phyloP scores from a whole-genome alignment of 2,888 invertebrate species.

The Apeira syringaria region DNA sequence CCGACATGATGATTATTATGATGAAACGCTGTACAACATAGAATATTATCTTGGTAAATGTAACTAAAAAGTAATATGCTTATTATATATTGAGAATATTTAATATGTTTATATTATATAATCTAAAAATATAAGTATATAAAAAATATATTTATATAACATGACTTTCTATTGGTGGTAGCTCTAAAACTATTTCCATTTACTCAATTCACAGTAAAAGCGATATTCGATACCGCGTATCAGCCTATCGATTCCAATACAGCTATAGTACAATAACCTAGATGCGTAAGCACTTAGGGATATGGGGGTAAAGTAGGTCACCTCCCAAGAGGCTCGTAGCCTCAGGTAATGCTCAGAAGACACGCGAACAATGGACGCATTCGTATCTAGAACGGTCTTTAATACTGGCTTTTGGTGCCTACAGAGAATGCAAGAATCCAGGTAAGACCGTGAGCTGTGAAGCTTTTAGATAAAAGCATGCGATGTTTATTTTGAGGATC shows the following conservation, averaged over 20 bases:
- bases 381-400: conserved; percentile 43
- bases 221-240: conserved; percentile 53
- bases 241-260: conserved; percentile 58
- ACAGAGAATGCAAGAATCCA: conserved; percentile 34
- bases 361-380: conserved; percentile 63
- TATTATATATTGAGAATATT: no score
- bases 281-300: conserved; percentile 73
- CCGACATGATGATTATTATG: no score
- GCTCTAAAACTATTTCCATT: conserved; percentile 42
- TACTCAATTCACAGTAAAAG: conserved; percentile 65
- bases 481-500: no score
- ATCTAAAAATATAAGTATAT: no score
- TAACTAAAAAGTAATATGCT: no score
- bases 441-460: conserved; percentile 31
- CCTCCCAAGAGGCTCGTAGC: conserved; percentile 60
- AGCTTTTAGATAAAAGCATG: conserved; percentile 7
- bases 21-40: no score
- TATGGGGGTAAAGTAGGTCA: conserved; percentile 68
- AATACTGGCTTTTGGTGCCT: conserved; percentile 32
- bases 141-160: no score
- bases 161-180: not conserved
- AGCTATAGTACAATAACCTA: conserved; percentile 67
- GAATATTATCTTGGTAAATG: no score
- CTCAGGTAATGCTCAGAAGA: conserved; percentile 60
- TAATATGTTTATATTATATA: no score